Conservation (phyloP, 2,888 invertebrate species). For the Phymatocera aterrima region DNA sequence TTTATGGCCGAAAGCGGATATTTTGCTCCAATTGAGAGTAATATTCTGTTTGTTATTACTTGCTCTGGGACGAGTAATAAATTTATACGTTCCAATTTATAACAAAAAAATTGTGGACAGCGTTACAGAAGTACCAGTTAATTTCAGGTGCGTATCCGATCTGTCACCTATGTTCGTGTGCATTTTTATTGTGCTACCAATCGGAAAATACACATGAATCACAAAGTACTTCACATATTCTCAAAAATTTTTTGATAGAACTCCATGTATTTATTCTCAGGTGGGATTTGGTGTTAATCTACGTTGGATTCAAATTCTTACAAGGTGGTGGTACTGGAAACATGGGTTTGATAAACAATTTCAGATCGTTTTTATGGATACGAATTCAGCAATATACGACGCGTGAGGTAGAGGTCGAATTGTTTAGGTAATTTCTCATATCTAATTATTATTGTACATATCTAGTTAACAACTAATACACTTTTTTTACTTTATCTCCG, state of each 20-base stretch:
- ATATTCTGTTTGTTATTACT: slow-evolving; percentile 88
- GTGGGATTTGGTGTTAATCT: slow-evolving; percentile 93
- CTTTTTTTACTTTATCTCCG: too few species aligned
- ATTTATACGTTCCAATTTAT: slow-evolving; percentile 95
- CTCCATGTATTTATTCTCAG: slow-evolving; percentile 73
- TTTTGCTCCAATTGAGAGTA: slow-evolving; percentile 87
- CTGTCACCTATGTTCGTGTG: background rate
- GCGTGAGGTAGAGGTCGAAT: slow-evolving; percentile 87
- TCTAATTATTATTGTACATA: slow-evolving; percentile 29
- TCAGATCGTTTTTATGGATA: slow-evolving; percentile 96
- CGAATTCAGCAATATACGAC: slow-evolving; percentile 97
- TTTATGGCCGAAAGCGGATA: slow-evolving; percentile 93
- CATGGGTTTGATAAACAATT: slow-evolving; percentile 95
- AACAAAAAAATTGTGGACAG: slow-evolving; percentile 87
- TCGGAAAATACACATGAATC: too few species aligned
- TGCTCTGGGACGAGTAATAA: slow-evolving; percentile 88
- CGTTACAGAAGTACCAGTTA: slow-evolving; percentile 57
- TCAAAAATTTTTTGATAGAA: slow-evolving; percentile 1
- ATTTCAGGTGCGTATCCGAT: slow-evolving; percentile 66
- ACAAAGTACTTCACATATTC: background rate
- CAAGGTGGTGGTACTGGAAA: slow-evolving; percentile 96
- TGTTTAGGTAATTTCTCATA: slow-evolving; percentile 60
- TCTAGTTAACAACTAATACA: too few species aligned
- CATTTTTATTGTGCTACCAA: too few species aligned
- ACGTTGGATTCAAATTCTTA: slow-evolving; percentile 92